A percentile compares a stretch with the other conserved stretches of the same genome.
Conservation (phyloP, 2,113 vertebrate genomes). For the Orientallactaga bullata region DNA sequence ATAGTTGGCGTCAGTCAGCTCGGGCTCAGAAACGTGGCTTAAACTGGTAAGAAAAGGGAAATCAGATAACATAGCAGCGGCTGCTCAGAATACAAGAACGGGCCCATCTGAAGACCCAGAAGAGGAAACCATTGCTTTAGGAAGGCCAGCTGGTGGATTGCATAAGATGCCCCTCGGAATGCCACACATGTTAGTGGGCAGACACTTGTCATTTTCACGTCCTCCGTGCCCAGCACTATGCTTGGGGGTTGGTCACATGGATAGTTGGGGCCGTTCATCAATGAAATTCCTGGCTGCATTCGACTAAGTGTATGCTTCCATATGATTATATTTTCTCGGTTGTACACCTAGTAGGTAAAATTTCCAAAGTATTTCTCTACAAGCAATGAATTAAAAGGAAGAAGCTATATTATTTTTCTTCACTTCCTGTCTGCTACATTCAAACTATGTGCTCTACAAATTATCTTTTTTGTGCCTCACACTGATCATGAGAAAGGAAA, state of each 20-base stretch:
- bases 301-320: not conserved
- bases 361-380: not conserved
- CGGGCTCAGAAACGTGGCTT: not conserved
- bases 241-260: not conserved
- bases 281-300: not conserved
- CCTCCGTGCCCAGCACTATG: not conserved
- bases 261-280: not conserved
- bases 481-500: not conserved
- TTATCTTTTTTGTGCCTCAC: not conserved
- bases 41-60: not conserved
- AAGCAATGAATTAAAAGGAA: not conserved
- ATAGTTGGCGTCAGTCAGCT: not conserved
- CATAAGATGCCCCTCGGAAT: not conserved
- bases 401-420: not conserved
- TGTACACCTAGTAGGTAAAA: not conserved
- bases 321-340: constrained; percentile 9
- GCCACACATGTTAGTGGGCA: not conserved
- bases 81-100: constrained; percentile 8
- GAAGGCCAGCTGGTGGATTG: not conserved
- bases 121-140: constrained; percentile 19
- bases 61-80: not conserved
- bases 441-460: not conserved
- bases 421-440: not conserved
- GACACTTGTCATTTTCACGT: not conserved
- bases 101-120: not conserved